A percentile compares a stretch with the other conserved stretches of the same genome.
phyloP scores from a whole-genome alignment of 2,113 vertebrate species.

The Phylloscopus trochiloides region DNA sequence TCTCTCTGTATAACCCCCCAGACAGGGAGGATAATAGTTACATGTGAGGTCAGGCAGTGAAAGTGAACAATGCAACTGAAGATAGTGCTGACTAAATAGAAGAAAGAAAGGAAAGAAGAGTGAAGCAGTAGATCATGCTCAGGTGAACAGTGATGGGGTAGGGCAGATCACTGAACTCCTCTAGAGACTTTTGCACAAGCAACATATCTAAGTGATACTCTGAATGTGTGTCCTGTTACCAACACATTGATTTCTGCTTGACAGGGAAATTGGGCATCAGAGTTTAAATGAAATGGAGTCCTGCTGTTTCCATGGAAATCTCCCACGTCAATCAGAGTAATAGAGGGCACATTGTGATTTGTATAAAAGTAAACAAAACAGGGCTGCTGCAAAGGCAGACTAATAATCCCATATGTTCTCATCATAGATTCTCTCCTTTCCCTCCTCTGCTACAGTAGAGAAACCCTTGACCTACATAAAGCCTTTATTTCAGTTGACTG shows the following conservation, averaged over 20 bases:
- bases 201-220: neutral
- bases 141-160: neutral
- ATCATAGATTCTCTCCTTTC: neutral
- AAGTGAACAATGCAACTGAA: neutral
- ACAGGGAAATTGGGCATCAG: conserved; percentile 23
- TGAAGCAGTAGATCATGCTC: neutral
- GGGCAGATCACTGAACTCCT: neutral
- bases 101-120: neutral
- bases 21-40: neutral
- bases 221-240: neutral
- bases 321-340: conserved; percentile 5
- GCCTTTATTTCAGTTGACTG: neutral
- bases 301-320: conserved; percentile 58
- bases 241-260: conserved; percentile 14
- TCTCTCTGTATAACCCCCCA: neutral
- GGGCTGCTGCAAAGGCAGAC: neutral
- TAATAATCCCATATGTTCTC: neutral
- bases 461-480: neutral
- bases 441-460: neutral
- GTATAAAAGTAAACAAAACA: conserved; percentile 31
- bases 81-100: neutral
- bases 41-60: neutral
- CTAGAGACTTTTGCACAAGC: neutral
- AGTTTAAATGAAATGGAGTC: conserved; percentile 32
- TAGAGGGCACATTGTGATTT: neutral